Evolutionary conservation across 1,140 invertebrate species (phyloP).

Genomic region (Macrosteles quadrilineatus): DNA sequence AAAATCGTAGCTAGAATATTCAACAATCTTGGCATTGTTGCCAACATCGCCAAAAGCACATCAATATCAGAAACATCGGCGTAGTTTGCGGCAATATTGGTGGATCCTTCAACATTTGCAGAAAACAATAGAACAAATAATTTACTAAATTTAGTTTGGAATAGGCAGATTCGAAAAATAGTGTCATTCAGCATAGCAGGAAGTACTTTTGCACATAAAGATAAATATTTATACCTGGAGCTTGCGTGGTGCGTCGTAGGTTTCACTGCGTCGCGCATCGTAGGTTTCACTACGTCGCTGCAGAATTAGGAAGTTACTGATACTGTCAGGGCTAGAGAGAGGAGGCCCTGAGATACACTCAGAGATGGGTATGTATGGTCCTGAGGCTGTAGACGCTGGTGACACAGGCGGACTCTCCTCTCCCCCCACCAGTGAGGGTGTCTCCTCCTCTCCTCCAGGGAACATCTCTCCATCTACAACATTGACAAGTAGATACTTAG

Average conservation of each 20-base stretch:
- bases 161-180: too few relatives aligned
- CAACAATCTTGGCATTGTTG: too few relatives aligned
- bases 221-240: constrained; percentile 40
- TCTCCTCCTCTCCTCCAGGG: constrained; percentile 19
- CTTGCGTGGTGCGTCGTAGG: constrained; percentile 58
- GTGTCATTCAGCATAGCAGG: too few relatives aligned
- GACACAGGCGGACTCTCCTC: constrained; percentile 61
- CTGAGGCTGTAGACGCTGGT: constrained; percentile 60
- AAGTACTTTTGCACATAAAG: too few relatives aligned
- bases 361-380: constrained; percentile 80
- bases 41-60: too few relatives aligned
- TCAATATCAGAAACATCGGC: too few relatives aligned
- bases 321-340: constrained; percentile 42
- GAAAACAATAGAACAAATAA: too few relatives aligned
- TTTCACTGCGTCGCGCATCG: constrained; percentile 55
- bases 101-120: too few relatives aligned
- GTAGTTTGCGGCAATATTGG: too few relatives aligned
- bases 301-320: constrained; percentile 31
- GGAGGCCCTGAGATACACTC: constrained; percentile 86
- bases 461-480: not conserved
- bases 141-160: too few relatives aligned
- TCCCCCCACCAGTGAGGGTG: constrained; percentile 24
- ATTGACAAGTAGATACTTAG: too few relatives aligned
- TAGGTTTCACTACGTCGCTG: constrained; percentile 50
- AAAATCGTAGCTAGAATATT: too few relatives aligned